phyloP scores from a whole-genome alignment of 2,797 vertebrate genomes.

The Sebastes diaconus region DNA sequence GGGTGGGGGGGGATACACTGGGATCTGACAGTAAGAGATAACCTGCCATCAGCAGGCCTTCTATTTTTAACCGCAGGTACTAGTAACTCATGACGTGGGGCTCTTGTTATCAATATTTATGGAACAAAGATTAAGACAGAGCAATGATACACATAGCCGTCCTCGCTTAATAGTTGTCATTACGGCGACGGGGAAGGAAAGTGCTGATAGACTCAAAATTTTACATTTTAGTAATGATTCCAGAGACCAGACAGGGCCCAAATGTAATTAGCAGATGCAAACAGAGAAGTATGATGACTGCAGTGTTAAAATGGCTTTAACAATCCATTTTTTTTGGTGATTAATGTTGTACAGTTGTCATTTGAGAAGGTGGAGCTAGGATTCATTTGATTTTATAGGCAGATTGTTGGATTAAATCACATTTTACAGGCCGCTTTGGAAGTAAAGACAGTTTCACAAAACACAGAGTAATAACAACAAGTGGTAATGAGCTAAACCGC shows the following conservation, averaged over 20 bases:
- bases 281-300: conserved; percentile 68
- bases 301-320: conserved; percentile 46
- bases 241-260: conserved; percentile 76
- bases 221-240: conserved; percentile 84
- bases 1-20: conserved; percentile 32
- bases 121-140: conserved; percentile 84
- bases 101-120: conserved; percentile 87
- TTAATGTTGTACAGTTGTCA: conserved; percentile 37
- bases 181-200: conserved; percentile 73
- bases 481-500: conserved; percentile 19
- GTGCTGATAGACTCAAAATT: conserved; percentile 81
- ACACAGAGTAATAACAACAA: conserved; percentile 29
- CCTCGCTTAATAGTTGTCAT: conserved; percentile 82
- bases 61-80: conserved; percentile 85
- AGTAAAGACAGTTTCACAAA: conserved; percentile 18
- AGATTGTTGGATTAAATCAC: conserved; percentile 24
- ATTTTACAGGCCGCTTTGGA: not conserved
- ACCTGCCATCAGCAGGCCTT: conserved; percentile 66
- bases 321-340: conserved; percentile 14
- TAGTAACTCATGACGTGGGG: conserved; percentile 82
- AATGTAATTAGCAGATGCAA: conserved; percentile 83
- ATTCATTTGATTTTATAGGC: conserved; percentile 13
- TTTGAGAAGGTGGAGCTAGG: conserved; percentile 17
- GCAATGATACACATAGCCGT: conserved; percentile 77
- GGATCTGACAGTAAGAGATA: conserved; percentile 73